Conservation (phyloP, 1,140 invertebrate species). For the Bombus consobrinus region DNA sequence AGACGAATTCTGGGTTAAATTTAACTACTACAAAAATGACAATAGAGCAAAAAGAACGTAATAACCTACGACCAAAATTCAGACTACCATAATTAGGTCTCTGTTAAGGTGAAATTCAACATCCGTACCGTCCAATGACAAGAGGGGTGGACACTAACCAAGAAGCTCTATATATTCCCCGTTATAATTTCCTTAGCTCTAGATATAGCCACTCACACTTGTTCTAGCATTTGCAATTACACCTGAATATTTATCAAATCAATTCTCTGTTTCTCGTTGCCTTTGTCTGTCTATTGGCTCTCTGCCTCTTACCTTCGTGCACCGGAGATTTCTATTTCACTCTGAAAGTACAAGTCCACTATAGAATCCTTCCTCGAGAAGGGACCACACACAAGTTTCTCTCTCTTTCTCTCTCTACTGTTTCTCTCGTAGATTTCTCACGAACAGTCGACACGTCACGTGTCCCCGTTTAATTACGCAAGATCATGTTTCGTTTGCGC, state of each 20-base stretch:
- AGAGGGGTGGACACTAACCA: neutral
- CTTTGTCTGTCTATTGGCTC: constrained; percentile 16
- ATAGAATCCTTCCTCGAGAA: constrained; percentile 11
- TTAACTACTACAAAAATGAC: neutral
- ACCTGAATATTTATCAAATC: constrained; percentile 24
- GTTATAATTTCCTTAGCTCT: constrained; percentile 30
- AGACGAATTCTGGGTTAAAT: neutral
- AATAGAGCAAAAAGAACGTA: neutral
- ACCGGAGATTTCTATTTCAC: neutral
- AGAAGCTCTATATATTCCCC: neutral
- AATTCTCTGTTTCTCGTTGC: constrained; percentile 31
- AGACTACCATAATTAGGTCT: neutral
- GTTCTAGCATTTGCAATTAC: constrained; percentile 28
- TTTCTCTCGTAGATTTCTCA: neutral
- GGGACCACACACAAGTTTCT: neutral
- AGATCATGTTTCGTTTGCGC: constrained; percentile 58
- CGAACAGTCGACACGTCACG: neutral
- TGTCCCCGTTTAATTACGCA: constrained; percentile 42
- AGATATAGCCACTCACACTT: constrained; percentile 28
- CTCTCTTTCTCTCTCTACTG: neutral
- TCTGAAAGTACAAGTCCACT: neutral
- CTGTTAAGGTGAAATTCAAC: neutral
- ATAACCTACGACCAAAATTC: neutral
- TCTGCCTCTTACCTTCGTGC: neutral
- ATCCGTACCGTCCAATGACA: too few species aligned